phyloP scores from a whole-genome alignment of 2,113 vertebrate species.

The Talpa occidentalis region DNA sequence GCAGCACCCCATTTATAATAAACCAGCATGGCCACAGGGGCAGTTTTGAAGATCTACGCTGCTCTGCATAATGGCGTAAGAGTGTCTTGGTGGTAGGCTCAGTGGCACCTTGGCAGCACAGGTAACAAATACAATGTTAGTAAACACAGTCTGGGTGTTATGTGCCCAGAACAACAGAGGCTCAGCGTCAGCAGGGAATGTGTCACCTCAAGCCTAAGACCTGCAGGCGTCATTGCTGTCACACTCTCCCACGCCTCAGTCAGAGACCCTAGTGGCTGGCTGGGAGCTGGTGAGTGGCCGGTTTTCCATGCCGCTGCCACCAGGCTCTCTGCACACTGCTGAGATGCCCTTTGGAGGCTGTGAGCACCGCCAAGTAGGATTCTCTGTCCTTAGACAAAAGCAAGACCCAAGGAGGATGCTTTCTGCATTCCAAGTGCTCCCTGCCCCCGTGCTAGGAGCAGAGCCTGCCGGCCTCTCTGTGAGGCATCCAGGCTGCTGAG shows the following conservation, averaged over 20 bases:
- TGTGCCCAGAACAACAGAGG: background rate
- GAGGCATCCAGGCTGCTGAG: background rate
- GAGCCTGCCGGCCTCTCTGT: background rate
- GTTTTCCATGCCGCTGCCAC: background rate
- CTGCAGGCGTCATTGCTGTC: background rate
- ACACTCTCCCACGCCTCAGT: background rate
- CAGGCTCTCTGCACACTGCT: background rate
- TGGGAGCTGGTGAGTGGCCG: background rate
- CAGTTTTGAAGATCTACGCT: background rate
- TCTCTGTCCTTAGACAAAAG: background rate
- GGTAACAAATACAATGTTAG: background rate
- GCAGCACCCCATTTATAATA: background rate
- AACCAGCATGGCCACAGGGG: background rate
- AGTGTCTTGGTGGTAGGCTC: background rate
- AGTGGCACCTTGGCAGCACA: background rate
- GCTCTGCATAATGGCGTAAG: background rate
- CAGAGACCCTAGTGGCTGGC: background rate
- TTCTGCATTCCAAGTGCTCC: background rate
- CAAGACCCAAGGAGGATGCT: background rate
- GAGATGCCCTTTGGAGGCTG: background rate
- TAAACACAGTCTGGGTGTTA: background rate
- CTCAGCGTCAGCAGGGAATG: background rate
- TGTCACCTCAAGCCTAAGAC: background rate
- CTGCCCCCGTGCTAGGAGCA: background rate
- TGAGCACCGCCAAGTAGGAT: background rate